Base-by-base conservation (phyloP, 2,113 vertebrate species). In the Sisor rabdophorus region DNA sequence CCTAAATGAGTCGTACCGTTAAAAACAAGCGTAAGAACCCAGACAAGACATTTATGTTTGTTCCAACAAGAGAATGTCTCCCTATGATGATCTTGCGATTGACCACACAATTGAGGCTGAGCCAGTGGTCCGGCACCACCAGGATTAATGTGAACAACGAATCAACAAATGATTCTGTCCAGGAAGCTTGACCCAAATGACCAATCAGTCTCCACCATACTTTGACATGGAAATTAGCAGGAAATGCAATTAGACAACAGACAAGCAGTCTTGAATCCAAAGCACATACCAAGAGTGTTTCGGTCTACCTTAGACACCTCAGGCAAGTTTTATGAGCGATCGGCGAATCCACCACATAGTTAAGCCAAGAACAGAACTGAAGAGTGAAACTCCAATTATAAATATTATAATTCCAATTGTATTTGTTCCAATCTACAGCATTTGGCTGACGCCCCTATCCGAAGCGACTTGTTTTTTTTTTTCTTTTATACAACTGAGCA, bases 331-430 rank as follows among this genome's bases (percentile, higher is more conserved):
- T 92, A 91, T 71, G 92, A 93, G 84, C 93, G 93, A 87, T 90
- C 92, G 80, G 93, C 91, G 87, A 92, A 91, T 78, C 90, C 94
- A 65, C 93, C 93, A 0, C 91, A 92, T 5, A 93, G 93, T 44
- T 92, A 92, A 80, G 92, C 91, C 79, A 93, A 94, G 91, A 93
- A 88, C 85, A 90, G 93, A 85, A 89, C 86, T 75, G 91, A 93
- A 86, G 94, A 93, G 86, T 89, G 94, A 91, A 95, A 94, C n/a
- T n/a, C n/a, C n/a, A n/a, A n/a, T n/a, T n/a, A n/a, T n/a, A n/a
- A n/a, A n/a, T n/a, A n/a, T n/a, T n/a, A n/a, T n/a, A n/a, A n/a
- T n/a, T n/a, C n/a, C n/a, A n/a, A n/a, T n/a, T n/a, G n/a, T n/a
- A n/a, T n/a, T n/a, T n/a, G n/a, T n/a, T n/a, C n/a, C n/a, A n/a